Conservation (phyloP, 2,113 vertebrate species). For the Mastomys natalensis region DNA sequence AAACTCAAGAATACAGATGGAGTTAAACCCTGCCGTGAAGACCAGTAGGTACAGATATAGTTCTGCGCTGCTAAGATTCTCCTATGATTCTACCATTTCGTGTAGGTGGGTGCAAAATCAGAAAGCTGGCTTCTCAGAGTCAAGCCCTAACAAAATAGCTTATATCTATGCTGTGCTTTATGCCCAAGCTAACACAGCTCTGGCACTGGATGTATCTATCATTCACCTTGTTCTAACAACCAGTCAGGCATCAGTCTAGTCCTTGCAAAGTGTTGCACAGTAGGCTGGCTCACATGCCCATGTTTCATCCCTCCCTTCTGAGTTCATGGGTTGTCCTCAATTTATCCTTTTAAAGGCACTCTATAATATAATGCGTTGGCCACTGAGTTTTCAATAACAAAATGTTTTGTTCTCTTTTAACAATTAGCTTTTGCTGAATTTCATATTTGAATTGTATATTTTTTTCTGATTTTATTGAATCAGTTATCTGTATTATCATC, state of each 20-base stretch:
- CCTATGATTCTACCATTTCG: background rate
- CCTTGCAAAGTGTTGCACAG: background rate
- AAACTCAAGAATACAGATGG: background rate
- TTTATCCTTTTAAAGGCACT: background rate
- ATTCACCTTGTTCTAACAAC: background rate
- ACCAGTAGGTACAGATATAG: background rate
- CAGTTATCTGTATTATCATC: background rate
- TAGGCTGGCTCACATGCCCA: background rate
- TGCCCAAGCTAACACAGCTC: background rate
- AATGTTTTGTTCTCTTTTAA: background rate
- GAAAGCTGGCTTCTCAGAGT: background rate
- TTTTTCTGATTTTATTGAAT: background rate
- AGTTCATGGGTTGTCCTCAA: background rate
- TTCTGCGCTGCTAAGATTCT: background rate
- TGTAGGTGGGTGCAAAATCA: background rate
- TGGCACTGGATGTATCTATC: background rate
- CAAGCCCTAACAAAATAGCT: background rate
- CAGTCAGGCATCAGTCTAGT: background rate
- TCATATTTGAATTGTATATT: background rate
- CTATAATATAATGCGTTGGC: background rate
- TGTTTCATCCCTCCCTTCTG: too few species aligned
- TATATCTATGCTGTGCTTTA: background rate
- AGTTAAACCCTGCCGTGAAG: too few species aligned
- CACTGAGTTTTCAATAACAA: background rate
- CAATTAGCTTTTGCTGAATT: background rate